A percentile compares a stretch with the other conserved stretches of the same genome.
Evolutionary conservation across 37 sponge, comb jelly and placozoan species (phyloP).

Genomic region (Lycopodina hypogea): DNA sequence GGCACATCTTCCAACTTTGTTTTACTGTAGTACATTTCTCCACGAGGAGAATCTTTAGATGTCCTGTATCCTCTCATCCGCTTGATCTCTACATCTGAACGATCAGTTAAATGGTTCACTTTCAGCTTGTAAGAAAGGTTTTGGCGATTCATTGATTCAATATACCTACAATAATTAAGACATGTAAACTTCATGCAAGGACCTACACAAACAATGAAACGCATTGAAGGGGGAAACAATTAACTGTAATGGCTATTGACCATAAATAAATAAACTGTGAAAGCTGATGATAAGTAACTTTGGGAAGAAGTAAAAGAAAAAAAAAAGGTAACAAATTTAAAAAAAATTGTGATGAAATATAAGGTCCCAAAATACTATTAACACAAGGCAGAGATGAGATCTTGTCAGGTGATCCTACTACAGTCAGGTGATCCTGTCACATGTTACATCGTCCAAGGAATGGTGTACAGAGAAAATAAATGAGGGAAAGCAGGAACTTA

Average conservation of each 20-base stretch:
- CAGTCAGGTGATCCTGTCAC: too few relatives aligned
- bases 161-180: constrained; percentile 36
- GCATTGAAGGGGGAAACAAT: background rate
- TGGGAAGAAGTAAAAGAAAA: too few relatives aligned
- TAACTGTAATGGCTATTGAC: background rate
- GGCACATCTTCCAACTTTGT: constrained; percentile 7
- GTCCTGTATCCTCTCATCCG: constrained; percentile 63
- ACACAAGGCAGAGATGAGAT: too few relatives aligned
- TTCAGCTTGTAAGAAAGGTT: constrained; percentile 58
- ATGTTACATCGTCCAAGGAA: too few relatives aligned
- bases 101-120: constrained; percentile 89
- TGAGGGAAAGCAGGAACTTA: too few relatives aligned
- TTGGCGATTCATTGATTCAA: constrained; percentile 78
- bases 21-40: background rate
- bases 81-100: constrained; percentile 54
- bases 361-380: too few relatives aligned
- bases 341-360: too few relatives aligned
- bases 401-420: too few relatives aligned
- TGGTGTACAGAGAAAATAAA: too few relatives aligned
- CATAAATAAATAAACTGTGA: background rate
- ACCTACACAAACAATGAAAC: background rate
- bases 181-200: too few relatives aligned
- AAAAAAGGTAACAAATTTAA: too few relatives aligned
- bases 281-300: background rate
- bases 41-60: constrained; percentile 22